Evolutionary conservation across 2,888 invertebrate species (phyloP).

Genomic region (Parnassius orleans): DNA sequence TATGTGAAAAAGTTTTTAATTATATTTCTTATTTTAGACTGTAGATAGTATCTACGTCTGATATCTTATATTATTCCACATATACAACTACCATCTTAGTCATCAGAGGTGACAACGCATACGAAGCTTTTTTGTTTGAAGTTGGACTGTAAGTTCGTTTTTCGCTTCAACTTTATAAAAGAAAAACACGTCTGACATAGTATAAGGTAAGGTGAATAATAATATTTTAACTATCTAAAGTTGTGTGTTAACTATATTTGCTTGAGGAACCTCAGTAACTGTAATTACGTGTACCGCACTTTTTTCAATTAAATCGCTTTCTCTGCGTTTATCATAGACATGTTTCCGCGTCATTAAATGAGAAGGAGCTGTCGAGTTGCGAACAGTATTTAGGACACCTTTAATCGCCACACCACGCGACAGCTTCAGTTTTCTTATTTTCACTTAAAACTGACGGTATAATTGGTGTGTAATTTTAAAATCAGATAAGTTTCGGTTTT

Average conservation of each 20-base stretch:
- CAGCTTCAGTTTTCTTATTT: constrained; percentile 15
- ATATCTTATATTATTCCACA: too few relatives aligned
- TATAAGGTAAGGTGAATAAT: too few relatives aligned
- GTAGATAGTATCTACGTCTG: too few relatives aligned
- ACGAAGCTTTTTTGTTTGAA: too few relatives aligned
- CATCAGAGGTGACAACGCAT: too few relatives aligned
- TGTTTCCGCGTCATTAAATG: constrained; percentile 23
- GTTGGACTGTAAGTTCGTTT: too few relatives aligned
- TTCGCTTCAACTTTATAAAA: too few relatives aligned
- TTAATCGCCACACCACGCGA: constrained; percentile 9
- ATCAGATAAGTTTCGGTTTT: constrained; percentile 12
- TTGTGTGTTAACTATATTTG: neutral
- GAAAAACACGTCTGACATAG: too few relatives aligned
- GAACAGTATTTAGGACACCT: constrained; percentile 22
- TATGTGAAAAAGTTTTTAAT: too few relatives aligned
- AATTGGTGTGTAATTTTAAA: constrained; percentile 17
- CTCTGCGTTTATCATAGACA: constrained; percentile 20
- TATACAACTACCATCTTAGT: too few relatives aligned
- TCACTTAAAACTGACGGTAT: constrained; percentile 17
- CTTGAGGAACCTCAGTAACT: constrained; percentile 2
- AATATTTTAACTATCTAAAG: too few relatives aligned
- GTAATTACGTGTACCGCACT: constrained; percentile 17
- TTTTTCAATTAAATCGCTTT: constrained; percentile 18
- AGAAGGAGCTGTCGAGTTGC: constrained; percentile 11
- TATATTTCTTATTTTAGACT: too few relatives aligned